Base-by-base conservation (phyloP, 2,888 invertebrate genomes). In the Tipula helvola region DNA sequence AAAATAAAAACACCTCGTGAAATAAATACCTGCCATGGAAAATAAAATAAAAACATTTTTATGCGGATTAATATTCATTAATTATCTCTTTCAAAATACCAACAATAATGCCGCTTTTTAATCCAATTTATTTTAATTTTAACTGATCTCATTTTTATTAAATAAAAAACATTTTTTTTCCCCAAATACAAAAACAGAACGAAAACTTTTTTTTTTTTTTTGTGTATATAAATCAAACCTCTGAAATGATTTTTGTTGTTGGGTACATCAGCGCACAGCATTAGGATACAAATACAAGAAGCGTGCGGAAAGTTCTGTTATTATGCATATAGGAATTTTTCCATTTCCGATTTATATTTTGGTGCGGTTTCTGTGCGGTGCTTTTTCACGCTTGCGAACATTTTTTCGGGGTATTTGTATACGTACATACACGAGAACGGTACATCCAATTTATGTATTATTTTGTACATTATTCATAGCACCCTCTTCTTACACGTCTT, bases 61-160 rank as follows among this genome's bases (percentile, higher is more conserved):
- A 28, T 28, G 71, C 28, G 71, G 71, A 71, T 71, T 71, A 71
- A 71, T 71, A 71, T 71, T 71, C 71, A 71, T 71, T 71, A 71
- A 71, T 71, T 71, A 71, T 71, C 71, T 71, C 71, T 71, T 71
- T 71, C 71, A 71, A 28, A 71, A 71, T 71, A 71, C 71, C 71
- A 71, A 71, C 71, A 71, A 71, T 71, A 28, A 71, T 28, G 71
- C 71, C 71, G 71, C 71, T 71, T 71, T n/a, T 71, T 71, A 71
- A 71, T 71, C 71, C 71, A 71, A 71, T 71, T 71, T 71, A 71
- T 71, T 71, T 71, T 71, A 71, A 71, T 71, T 71, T 71, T 71
- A 71, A 71, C 71, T 71, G 71, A 71, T 71, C 71, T 71, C 71
- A 71, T 71, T 71, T 71, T 71, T 71, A 71, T 71, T 71, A 71